Conservation (phyloP, 2,797 vertebrate genomes). For the Cossypha dichroa region DNA sequence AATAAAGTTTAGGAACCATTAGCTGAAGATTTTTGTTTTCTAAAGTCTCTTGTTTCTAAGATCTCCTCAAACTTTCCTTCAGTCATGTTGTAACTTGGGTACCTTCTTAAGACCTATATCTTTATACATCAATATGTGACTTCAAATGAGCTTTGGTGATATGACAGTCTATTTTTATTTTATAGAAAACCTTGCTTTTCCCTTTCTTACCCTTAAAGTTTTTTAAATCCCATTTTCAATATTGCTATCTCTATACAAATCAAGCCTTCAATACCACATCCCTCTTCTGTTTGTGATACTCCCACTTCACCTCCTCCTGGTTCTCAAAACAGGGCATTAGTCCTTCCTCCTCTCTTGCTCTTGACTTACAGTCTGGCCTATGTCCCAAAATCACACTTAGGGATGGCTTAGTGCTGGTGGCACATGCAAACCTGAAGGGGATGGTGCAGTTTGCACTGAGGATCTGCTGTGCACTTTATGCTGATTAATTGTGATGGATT, state of each 20-base stretch:
- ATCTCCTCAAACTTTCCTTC: neutral
- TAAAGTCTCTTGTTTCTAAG: neutral
- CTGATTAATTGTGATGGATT: neutral
- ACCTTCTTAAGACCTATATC: neutral
- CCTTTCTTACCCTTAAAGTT: neutral
- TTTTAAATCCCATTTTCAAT: neutral
- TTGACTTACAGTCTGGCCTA: neutral
- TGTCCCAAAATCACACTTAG: neutral
- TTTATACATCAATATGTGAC: neutral
- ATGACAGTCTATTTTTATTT: neutral
- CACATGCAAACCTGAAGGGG: neutral
- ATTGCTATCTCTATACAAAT: neutral
- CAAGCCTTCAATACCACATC: rapidly evolving
- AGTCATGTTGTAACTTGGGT: neutral
- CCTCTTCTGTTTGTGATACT: neutral
- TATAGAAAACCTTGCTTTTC: neutral
- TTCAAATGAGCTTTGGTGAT: neutral
- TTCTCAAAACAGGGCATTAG: neutral
- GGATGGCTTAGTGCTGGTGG: too few species aligned
- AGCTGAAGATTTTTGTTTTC: neutral
- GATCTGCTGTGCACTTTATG: rapidly evolving
- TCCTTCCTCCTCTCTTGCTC: neutral
- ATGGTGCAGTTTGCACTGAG: neutral
- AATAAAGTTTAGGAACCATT: neutral
- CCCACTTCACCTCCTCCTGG: neutral